Conservation (phyloP, 2,113 vertebrate genomes). For the Hyaena hyaena region DNA sequence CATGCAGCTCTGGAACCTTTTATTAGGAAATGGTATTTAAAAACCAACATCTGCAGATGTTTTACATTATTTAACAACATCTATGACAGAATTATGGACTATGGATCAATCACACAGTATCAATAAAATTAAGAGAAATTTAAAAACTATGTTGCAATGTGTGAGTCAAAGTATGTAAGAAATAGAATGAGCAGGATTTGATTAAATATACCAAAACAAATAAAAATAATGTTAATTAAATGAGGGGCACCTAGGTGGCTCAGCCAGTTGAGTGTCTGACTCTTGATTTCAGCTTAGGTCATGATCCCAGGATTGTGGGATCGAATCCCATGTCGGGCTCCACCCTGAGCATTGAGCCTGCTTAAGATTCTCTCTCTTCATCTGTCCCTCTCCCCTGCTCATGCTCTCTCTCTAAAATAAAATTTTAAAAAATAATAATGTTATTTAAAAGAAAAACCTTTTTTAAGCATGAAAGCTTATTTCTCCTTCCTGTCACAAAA, state of each 20-base stretch:
- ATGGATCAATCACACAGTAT: not conserved
- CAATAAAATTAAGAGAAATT: conserved; percentile 18
- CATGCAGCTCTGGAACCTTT: not conserved
- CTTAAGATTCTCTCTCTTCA: too few species aligned
- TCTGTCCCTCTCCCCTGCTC: too few species aligned
- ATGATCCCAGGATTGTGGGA: too few species aligned
- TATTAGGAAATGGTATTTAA: not conserved
- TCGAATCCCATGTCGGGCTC: too few species aligned
- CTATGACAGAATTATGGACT: not conserved
- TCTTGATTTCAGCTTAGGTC: too few species aligned
- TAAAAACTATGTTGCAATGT: not conserved
- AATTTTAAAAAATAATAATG: not conserved
- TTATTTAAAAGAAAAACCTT: not conserved
- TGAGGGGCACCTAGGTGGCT: too few species aligned
- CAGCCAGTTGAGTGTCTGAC: too few species aligned
- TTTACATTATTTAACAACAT: not conserved
- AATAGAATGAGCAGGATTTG: not conserved
- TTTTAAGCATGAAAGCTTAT: not conserved
- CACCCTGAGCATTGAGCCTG: too few species aligned
- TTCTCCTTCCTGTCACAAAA: not conserved
- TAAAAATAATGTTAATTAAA: not conserved
- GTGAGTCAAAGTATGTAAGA: not conserved
- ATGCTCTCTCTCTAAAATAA: too few species aligned
- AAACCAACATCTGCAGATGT: not conserved
- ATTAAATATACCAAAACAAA: not conserved